Percentiles rank a stretch among this genome's conserved stretches.
Conservation (phyloP, 2,797 vertebrate species). For the Champsocephalus esox region DNA sequence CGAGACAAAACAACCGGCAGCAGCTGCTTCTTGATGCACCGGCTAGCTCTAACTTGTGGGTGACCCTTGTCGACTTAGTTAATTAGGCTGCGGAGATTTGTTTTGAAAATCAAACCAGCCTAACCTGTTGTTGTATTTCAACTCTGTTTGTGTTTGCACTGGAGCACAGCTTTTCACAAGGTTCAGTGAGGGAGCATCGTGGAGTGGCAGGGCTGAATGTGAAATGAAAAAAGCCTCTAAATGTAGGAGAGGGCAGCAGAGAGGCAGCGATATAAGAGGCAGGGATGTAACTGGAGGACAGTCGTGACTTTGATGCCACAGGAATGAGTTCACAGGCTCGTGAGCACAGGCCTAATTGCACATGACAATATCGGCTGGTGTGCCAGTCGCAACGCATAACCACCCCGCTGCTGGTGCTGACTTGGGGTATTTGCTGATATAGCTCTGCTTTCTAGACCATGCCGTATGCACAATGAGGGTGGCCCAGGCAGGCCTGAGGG, state of each 20-base stretch:
- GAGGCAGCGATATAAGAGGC: conserved; percentile 59
- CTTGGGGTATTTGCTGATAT: conserved; percentile 81
- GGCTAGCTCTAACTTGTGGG: conserved; percentile 55
- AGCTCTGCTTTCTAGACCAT: conserved; percentile 81
- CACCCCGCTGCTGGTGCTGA: conserved; percentile 78
- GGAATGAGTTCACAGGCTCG: conserved; percentile 83
- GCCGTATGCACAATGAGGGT: conserved; percentile 79
- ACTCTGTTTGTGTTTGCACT: conserved; percentile 39
- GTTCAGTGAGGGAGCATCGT: conserved; percentile 53
- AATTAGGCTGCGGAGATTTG: conserved; percentile 65
- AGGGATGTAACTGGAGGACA: conserved; percentile 61
- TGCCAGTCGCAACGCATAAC: conserved; percentile 81
- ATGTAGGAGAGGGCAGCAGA: conserved; percentile 57
- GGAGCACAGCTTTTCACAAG: conserved; percentile 42
- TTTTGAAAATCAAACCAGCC: conserved; percentile 68
- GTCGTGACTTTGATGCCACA: conserved; percentile 76
- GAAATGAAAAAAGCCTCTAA: conserved; percentile 49
- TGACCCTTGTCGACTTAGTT: conserved; percentile 54
- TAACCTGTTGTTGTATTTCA: conserved; percentile 47
- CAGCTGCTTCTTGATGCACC: conserved; percentile 37
- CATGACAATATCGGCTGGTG: conserved; percentile 86
- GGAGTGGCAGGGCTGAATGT: conserved; percentile 37
- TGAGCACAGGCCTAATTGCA: conserved; percentile 81
- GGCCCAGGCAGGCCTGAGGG: conserved; percentile 69
- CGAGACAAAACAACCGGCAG: conserved; percentile 71